Evolutionary conservation across 2,888 invertebrate species (phyloP).

Genomic region (Sceliomorpha sp.): DNA sequence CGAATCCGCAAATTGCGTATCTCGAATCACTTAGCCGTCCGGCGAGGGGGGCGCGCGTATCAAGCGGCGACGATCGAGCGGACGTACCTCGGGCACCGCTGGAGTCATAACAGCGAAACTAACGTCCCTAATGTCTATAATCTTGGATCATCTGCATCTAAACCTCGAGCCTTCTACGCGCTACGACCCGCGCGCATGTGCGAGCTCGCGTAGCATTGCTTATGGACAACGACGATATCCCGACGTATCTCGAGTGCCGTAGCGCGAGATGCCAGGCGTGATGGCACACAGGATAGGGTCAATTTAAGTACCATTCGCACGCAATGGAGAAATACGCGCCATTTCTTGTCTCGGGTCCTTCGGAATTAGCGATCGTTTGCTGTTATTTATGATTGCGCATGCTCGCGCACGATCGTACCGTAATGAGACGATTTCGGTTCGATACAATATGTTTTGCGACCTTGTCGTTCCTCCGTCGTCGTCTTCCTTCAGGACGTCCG

Average conservation of each 20-base stretch:
- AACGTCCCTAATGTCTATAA: conserved; percentile 78
- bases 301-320: conserved; percentile 32
- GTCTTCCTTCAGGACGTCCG: too few relatives aligned
- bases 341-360: background rate
- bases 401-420: too few relatives aligned
- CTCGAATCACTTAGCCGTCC: conserved; percentile 64
- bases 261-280: background rate
- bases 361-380: too few relatives aligned
- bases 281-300: conserved; percentile 10
- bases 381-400: too few relatives aligned
- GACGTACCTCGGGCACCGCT: conserved; percentile 45
- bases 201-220: conserved; percentile 17
- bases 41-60: conserved; percentile 49
- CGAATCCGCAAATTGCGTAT: conserved; percentile 61
- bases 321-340: conserved; percentile 14
- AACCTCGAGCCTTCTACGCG: conserved; percentile 40
- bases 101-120: conserved; percentile 64
- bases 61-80: conserved; percentile 40
- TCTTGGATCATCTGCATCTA: conserved; percentile 74
- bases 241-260: conserved; percentile 5
- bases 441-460: too few relatives aligned
- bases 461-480: too few relatives aligned
- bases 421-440: too few relatives aligned
- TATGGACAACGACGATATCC: conserved; percentile 19
- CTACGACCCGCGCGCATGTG: conserved; percentile 30